Conservation (phyloP, 2,797 vertebrate genomes). For the Micrastur ruficollis region DNA sequence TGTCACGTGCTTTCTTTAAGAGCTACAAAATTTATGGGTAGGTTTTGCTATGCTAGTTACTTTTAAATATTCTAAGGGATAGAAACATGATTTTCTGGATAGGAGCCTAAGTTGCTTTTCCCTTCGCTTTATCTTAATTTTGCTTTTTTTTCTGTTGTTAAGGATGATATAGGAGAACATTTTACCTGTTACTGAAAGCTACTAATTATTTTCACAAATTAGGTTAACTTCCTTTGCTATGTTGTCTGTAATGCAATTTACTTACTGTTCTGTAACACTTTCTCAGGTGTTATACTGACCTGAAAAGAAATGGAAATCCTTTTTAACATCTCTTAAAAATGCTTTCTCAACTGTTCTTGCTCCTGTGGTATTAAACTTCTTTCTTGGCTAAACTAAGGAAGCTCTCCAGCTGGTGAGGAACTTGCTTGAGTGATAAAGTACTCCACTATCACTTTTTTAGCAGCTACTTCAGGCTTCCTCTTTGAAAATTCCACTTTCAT, state of each 20-base stretch:
- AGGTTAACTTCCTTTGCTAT: not conserved
- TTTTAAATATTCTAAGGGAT: not conserved
- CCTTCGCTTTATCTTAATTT: not conserved
- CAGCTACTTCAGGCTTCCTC: not conserved
- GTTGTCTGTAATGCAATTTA: not conserved
- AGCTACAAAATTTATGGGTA: slow-evolving; percentile 17
- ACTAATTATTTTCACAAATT: not conserved
- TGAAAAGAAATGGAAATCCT: not conserved
- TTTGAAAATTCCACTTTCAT: not conserved
- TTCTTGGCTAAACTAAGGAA: not conserved
- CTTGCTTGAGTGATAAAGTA: not conserved
- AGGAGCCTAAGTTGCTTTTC: not conserved
- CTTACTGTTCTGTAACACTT: not conserved
- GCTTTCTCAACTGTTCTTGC: not conserved
- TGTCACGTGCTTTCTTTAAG: not conserved
- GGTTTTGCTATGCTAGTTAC: not conserved
- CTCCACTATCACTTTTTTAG: not conserved
- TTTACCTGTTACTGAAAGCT: not conserved
- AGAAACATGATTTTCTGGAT: not conserved
- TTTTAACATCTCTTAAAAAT: not conserved
- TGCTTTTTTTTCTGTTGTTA: not conserved
- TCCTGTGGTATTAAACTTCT: not conserved
- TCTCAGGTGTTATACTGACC: not conserved
- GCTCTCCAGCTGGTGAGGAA: not conserved
- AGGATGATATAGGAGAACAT: not conserved